Evolutionary conservation across 2,113 vertebrate genomes (phyloP), one percentile per base, ranked within the genome.

Genomic region (Brachirus orientalis): DNA sequence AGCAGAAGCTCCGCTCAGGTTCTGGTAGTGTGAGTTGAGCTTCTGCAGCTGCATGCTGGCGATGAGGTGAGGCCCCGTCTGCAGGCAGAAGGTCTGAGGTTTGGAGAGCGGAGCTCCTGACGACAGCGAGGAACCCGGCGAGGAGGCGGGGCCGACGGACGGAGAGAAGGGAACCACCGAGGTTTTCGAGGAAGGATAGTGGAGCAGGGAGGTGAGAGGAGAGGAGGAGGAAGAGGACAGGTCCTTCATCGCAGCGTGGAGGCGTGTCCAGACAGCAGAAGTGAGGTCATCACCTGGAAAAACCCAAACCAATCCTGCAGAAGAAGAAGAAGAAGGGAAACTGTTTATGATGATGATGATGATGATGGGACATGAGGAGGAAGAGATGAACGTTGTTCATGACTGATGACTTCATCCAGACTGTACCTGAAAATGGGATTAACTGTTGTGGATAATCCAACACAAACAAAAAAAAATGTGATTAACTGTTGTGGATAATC

Each of bases 41-140:
- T 94, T 94, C 89, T 94, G 95, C n/a, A 94, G 91, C 79, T 95
- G 94, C 91, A 93, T 91, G 74, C 92, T 94, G 76, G 93, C 93
- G 45, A 94, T 79, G 79, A 94, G 88, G n/a, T 93, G 93, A 3
- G 94, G 92, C 52, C 90, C 79, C 0, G 90, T 79, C 77, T 90
- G 88, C 43, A 93, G 75, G 63, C 77, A 90, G 86, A 94, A 91
- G 17, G 92, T 61, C 59, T 92, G 92, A 2, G 92, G 73, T 37
- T 94, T 95, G 58, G 85, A 80, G 61, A 89, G 72, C 8, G 67
- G 72, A 0, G 92, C 72, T 7, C 4, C 4, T 1, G 90, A 36
- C 14, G 89, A 43, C 50, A 89, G 56, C 8, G 89, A 33, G 0
- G 90, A 81, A 8, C 84, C 89, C 0, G 89, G 77, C 6, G 89